These are phyloP conservation scores for Apoderus coryli DNA, from an alignment of 2,888 invertebrate genomes.

Conservation along the genomic window DNA sequence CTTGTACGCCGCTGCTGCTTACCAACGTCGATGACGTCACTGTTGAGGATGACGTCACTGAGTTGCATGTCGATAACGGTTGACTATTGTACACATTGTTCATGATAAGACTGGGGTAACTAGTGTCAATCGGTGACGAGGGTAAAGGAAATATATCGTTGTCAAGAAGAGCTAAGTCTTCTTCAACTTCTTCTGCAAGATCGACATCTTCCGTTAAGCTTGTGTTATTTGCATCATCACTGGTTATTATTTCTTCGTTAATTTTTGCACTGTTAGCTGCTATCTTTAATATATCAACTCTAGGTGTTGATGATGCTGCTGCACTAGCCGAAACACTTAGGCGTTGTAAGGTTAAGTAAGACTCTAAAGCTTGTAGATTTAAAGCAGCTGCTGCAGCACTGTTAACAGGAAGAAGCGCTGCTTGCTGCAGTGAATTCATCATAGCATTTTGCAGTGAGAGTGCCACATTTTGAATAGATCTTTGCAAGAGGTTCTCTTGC, in stretches of 20 bases:
- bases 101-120: conserved; percentile 55
- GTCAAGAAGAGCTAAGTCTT: conserved; percentile 59
- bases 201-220: conserved; percentile 45
- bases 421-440: conserved; percentile 72
- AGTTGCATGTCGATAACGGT: conserved; percentile 33
- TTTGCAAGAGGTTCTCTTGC: conserved; percentile 46
- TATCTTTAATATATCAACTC: conserved; percentile 54
- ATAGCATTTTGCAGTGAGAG: conserved; percentile 72
- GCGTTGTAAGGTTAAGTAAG: conserved; percentile 70
- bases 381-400: conserved; percentile 74
- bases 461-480: conserved; percentile 55
- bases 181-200: conserved; percentile 55
- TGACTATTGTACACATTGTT: conserved; percentile 48
- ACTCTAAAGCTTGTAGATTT: conserved; percentile 74
- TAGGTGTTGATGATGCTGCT: conserved; percentile 19
- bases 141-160: conserved; percentile 51
- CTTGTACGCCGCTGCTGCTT: conserved; percentile 21
- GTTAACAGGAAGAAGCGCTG: conserved; percentile 65
- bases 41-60: conserved; percentile 28
- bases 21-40: conserved; percentile 32
- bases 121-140: conserved; percentile 46
- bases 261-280: conserved; percentile 36
- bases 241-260: conserved; percentile 26
- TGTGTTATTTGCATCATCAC: conserved; percentile 24
- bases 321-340: conserved; percentile 49